Percentiles rank a stretch among this genome's conserved stretches.
Evolutionary conservation across 2,797 vertebrate species (phyloP).

Genomic region (Nasua narica): DNA sequence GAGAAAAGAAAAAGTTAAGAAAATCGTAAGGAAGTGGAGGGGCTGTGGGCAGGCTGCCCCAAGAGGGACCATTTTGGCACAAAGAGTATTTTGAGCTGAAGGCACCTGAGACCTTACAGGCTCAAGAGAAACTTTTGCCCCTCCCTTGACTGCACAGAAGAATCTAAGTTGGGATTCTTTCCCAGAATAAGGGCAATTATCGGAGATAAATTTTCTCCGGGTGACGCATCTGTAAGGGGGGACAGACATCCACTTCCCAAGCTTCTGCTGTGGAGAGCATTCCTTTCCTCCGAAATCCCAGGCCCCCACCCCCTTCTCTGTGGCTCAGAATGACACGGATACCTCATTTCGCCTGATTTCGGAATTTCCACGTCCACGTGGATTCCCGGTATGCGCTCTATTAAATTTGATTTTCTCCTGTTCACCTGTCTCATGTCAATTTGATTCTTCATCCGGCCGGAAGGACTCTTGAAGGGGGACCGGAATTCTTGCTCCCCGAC

Average conservation of each 20-base stretch:
- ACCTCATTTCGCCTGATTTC: background rate
- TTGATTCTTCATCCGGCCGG: background rate
- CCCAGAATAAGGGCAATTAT: background rate
- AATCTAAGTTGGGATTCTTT: background rate
- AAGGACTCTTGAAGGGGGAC: background rate
- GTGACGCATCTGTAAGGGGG: background rate
- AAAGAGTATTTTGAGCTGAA: background rate
- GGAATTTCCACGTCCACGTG: background rate
- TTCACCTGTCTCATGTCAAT: background rate
- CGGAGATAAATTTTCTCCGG: background rate
- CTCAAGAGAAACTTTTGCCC: background rate
- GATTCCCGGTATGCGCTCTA: background rate
- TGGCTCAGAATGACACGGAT: background rate
- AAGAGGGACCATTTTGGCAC: background rate
- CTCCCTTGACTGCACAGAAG: background rate
- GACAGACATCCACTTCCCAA: background rate
- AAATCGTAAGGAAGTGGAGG: background rate
- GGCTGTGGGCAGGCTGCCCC: background rate
- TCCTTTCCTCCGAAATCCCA: background rate
- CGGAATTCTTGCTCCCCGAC: background rate
- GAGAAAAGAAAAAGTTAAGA: background rate
- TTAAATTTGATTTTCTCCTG: background rate
- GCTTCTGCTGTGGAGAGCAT: background rate
- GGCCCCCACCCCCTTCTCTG: background rate
- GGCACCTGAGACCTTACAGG: background rate